Base-by-base conservation (phyloP, 2,888 invertebrate genomes). In the Trimorus sp. region DNA sequence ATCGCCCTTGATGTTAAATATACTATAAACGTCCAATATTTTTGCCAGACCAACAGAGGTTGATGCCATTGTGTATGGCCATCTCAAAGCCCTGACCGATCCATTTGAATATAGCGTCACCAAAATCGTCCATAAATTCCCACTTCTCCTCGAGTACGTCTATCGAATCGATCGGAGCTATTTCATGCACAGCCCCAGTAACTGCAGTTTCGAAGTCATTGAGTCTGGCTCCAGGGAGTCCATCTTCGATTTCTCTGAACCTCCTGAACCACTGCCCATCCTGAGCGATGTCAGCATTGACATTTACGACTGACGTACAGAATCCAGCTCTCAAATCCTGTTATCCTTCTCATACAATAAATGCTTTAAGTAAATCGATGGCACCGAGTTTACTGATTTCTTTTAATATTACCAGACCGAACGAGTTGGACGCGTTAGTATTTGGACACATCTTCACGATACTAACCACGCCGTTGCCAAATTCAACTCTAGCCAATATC, bases 371-470 rank as follows among this genome's bases (percentile, higher is more conserved):
- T 3, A 26, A 26, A 26, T 3, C 26, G 26, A 26, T 26, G 26
- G 26, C 26, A 26, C 4, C 4, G 26, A 26, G 26, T 26, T 26
- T 26, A 40, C 40, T 40, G 14, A 49, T 49, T n/a, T 49, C 4
- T 1, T 7, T 56, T 56, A 37, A 36, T 36, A 12, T 79, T 66
- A 15, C n/a, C 93, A 97, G 97, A 69, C 98, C 98, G 0, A 98
- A 98, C 40, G 99, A 99, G 92, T 93, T 99, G 83, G 99, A 99
- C 92, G 99, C 99, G 1, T 92, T 99, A 45, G 97, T 98, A 0
- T 99, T 98, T 93, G 99, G 99, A 0, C 99, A 99, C 92, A 94
- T 99, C n/a, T 99, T 96, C 92, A 97, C 98, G 0, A 96, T 99
- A 85, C 93, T 99, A 78, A 98, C 98, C 7, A 98, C 98, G 6